These are phyloP conservation scores for Troilus luridus DNA, from an alignment of 2,888 invertebrate genomes.

Conservation along the genomic window DNA sequence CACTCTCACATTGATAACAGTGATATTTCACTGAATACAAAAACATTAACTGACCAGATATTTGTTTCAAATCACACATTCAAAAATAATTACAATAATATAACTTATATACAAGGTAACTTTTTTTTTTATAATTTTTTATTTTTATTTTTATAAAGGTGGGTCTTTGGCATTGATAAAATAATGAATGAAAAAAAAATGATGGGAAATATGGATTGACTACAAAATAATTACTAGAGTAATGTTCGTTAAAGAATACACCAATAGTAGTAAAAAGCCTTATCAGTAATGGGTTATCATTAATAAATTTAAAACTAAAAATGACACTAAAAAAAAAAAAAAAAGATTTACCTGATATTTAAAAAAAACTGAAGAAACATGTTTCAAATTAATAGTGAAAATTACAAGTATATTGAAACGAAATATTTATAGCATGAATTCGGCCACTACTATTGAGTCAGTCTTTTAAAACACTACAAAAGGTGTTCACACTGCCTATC, in stretches of 20 bases:
- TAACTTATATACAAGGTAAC: slow-evolving; percentile 9
- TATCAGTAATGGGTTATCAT: not conserved
- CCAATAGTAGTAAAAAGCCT: slow-evolving; percentile 19
- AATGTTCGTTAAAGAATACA: slow-evolving; percentile 12
- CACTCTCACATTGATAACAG: not conserved
- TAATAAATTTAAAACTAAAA: not conserved
- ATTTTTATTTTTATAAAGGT: slow-evolving; percentile 3
- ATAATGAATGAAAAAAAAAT: not conserved
- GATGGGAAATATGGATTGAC: not conserved
- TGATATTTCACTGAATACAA: slow-evolving; percentile 1
- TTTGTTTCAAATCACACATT: slow-evolving; percentile 17
- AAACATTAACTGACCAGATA: slow-evolving; percentile 24
- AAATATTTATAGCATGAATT: not conserved
- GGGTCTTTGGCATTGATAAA: slow-evolving; percentile 38
- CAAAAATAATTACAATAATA: slow-evolving; percentile 26
- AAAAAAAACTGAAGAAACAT: not conserved
- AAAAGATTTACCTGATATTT: not conserved
- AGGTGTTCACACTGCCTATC: not conserved
- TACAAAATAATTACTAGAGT: slow-evolving; percentile 6
- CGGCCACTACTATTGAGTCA: slow-evolving; percentile 1
- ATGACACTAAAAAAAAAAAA: not conserved
- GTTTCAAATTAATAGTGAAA: not conserved
- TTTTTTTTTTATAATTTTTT: not conserved
- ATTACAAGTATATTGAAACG: not conserved
- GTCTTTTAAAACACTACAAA: slow-evolving; percentile 28